Base-by-base conservation (phyloP, 2,113 vertebrate genomes). In the Odobenus rosmarus region DNA sequence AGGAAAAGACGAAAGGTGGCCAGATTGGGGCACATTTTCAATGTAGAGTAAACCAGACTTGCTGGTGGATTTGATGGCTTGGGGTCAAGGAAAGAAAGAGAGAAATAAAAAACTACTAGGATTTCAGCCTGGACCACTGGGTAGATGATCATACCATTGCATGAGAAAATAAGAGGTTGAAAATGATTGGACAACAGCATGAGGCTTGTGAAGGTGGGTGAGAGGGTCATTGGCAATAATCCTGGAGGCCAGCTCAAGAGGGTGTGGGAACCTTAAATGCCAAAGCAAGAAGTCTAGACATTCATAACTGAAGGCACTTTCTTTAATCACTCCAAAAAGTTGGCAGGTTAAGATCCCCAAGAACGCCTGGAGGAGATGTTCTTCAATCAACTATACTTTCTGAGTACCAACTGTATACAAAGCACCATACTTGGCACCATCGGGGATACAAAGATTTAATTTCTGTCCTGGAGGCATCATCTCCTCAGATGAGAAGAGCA, bases 161-260 rank as follows among this genome's bases (percentile, higher is more conserved):
- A 57, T 23, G 49, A 69, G 71, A 59, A 82, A 72, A 93, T 16
- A 46, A 90, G 39, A 26, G 10, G 12, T 11, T 51, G 10, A 46
- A 62, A 36, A 77, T 1, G 12, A n/a, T 0, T 28, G 28, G 33
- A 26, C 24, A 51, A 77, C 5, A 46, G 16, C 4, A 12, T 24
- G 24, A 42, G 36, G 31, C 13, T 77, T 49, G 59, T 90, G 53
- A 83, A 55, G 53, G 23, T 46, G 24, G 21, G 28, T 21, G 13
- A 57, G 24, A 19, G 12, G 18, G 23, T 79, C 36, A 21, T 0
- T 31, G 39, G n/a, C 55, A 57, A 51, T 64, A 57, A 64, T 5
- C 33, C 61, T 31, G 49, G 79, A 86, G 51, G 3, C 26, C 5
- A 31, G 31, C 21, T 82, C 14, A 55, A 79, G n/a, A 36, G 5